These are phyloP conservation scores for Gadopsis bispinosus DNA, from an alignment of 2,797 vertebrate genomes.

Conservation along the genomic window DNA sequence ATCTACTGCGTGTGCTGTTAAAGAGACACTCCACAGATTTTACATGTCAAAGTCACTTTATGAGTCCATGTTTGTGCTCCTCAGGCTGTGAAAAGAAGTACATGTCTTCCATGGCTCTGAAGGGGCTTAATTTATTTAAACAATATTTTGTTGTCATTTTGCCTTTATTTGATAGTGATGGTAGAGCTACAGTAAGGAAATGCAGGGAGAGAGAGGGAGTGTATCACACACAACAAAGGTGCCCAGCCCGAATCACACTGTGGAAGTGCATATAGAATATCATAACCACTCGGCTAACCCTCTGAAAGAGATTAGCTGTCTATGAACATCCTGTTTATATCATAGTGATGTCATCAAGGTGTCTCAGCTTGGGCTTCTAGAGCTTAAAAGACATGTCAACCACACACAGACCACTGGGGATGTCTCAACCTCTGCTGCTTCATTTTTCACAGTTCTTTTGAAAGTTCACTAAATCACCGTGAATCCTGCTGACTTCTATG, in stretches of 20 bases:
- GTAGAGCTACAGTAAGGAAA: neutral
- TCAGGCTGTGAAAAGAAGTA: neutral
- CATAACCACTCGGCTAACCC: neutral
- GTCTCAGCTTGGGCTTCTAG: neutral
- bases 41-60: neutral
- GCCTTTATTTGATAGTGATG: neutral
- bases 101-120: neutral
- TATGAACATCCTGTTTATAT: neutral
- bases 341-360: neutral
- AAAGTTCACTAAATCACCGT: neutral
- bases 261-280: neutral
- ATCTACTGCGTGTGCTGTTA: neutral
- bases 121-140: neutral
- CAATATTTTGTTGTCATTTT: neutral
- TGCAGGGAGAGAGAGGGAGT: neutral
- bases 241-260: neutral
- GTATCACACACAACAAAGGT: neutral
- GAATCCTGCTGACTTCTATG: too few species aligned
- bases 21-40: neutral
- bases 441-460: neutral
- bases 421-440: neutral
- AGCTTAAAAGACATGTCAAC: neutral
- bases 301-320: neutral
- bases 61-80: neutral
- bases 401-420: too few species aligned